phyloP scores from a whole-genome alignment of 2,113 vertebrate species.

The Chinchilla lanigera region DNA sequence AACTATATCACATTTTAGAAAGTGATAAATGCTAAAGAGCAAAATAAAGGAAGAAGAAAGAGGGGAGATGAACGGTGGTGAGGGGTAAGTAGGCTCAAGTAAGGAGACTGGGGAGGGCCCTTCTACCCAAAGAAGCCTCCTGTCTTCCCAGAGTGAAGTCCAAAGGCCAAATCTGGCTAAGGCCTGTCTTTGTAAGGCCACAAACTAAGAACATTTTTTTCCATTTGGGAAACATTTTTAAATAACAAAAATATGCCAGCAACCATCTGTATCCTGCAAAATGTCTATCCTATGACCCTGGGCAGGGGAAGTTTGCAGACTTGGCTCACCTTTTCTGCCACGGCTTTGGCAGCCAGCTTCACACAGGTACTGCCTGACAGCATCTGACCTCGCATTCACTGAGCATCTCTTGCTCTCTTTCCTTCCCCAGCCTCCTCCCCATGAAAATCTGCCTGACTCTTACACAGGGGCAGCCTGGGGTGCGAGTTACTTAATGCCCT shows the following conservation, averaged over 20 bases:
- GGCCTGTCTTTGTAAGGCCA: background rate
- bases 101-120: background rate
- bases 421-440: too few species aligned
- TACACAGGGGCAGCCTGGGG: background rate
- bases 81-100: background rate
- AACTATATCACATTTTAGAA: conserved; percentile 33
- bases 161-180: background rate
- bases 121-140: background rate
- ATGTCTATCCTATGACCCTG: background rate
- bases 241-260: conserved; percentile 10
- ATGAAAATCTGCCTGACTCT: background rate
- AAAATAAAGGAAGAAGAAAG: conserved; percentile 8
- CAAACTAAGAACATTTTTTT: background rate
- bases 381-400: background rate
- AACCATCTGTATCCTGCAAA: background rate
- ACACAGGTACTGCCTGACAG: background rate
- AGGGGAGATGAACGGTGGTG: background rate
- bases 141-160: background rate
- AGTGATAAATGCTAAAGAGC: conserved; percentile 25
- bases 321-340: background rate
- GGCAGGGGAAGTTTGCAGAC: background rate
- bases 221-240: conserved; percentile 11
- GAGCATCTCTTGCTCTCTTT: background rate
- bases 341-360: background rate
- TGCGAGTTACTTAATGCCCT: background rate